phyloP scores from a whole-genome alignment of 2,888 invertebrate species.

The Tetanocera ferruginea region DNA sequence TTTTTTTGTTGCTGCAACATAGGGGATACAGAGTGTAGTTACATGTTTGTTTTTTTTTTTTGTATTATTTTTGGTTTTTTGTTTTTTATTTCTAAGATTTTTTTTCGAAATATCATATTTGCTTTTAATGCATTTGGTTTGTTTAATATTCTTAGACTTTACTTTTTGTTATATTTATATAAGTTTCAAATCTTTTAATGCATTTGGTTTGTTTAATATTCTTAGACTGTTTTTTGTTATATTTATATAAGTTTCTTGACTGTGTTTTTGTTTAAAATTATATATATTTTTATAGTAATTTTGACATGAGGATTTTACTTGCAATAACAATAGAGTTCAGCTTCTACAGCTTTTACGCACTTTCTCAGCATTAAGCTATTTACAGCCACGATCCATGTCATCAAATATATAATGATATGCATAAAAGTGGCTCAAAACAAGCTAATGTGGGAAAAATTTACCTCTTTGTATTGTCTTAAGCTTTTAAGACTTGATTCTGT shows the following conservation, averaged over 20 bases:
- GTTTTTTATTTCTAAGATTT: constrained; percentile 17
- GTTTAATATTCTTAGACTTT: constrained; percentile 19
- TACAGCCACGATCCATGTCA: too few species aligned
- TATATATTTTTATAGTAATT: too few species aligned
- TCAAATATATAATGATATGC: too few species aligned
- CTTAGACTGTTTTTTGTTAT: background rate
- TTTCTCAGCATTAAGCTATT: too few species aligned
- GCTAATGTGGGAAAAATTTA: too few species aligned
- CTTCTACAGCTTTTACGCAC: too few species aligned
- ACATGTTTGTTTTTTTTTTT: constrained; percentile 50
- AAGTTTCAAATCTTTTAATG: constrained; percentile 6
- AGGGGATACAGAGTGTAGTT: constrained; percentile 69
- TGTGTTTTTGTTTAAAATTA: too few species aligned
- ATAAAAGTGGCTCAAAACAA: too few species aligned
- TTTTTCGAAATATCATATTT: constrained; percentile 18
- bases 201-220: constrained; percentile 16
- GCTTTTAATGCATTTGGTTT: background rate
- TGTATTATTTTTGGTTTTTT: constrained; percentile 18
- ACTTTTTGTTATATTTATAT: constrained; percentile 9
- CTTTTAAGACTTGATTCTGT: too few species aligned
- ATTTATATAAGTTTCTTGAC: constrained; percentile 35
- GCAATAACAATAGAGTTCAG: too few species aligned
- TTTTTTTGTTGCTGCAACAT: constrained; percentile 35
- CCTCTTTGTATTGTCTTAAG: too few species aligned
- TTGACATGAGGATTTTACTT: too few species aligned